These are phyloP conservation scores for Hypomecis punctinalis DNA, from an alignment of 2,888 invertebrate species.

Conservation along the genomic window DNA sequence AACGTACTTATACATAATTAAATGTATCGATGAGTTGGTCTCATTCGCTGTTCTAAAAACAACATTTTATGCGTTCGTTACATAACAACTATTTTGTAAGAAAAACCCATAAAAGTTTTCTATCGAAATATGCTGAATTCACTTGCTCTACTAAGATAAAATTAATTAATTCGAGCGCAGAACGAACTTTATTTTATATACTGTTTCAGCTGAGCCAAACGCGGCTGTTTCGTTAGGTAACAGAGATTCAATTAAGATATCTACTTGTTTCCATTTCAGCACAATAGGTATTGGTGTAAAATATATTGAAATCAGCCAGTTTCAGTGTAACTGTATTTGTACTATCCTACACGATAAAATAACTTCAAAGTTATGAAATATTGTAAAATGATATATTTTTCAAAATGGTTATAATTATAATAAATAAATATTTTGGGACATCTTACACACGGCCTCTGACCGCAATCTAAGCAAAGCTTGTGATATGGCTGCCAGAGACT, in stretches of 20 bases:
- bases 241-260: constrained; percentile 59
- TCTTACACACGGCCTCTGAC: too few relatives aligned
- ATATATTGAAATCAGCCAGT: constrained; percentile 44
- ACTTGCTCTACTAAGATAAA: constrained; percentile 43
- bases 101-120: constrained; percentile 37
- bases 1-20: too few relatives aligned
- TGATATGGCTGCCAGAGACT: too few relatives aligned
- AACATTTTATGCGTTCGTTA: constrained; percentile 15
- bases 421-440: too few relatives aligned
- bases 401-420: too few relatives aligned
- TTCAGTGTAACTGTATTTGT: constrained; percentile 42
- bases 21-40: background rate
- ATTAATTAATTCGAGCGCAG: constrained; percentile 41
- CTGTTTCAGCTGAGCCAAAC: constrained; percentile 43
- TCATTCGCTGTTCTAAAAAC: background rate
- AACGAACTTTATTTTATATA: constrained; percentile 38
- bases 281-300: constrained; percentile 41
- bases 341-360: constrained; percentile 9
- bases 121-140: constrained; percentile 41
- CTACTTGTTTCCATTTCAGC: constrained; percentile 49
- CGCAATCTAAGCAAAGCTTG: too few relatives aligned
- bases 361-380: too few relatives aligned
- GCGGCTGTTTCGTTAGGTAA: constrained; percentile 37
- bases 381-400: too few relatives aligned
- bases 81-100: constrained; percentile 32